Conservation (phyloP, 1,140 invertebrate species). For the Drosophila bocki region DNA sequence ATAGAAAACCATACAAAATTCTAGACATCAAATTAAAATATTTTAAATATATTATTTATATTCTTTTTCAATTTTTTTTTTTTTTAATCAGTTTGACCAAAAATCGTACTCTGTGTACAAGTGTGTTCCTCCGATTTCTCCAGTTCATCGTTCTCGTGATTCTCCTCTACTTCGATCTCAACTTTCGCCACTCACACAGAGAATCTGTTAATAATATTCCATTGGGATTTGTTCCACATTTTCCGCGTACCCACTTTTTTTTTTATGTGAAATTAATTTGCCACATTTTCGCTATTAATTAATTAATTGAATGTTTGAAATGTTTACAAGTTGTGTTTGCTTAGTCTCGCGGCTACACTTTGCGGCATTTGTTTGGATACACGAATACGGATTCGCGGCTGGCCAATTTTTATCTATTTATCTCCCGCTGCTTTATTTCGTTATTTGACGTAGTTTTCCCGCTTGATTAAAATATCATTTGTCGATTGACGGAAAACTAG, state of each 20-base stretch:
- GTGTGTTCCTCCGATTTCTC: constrained; percentile 13
- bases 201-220: constrained; percentile 60
- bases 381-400: constrained; percentile 8
- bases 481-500: constrained; percentile 39
- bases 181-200: constrained; percentile 38
- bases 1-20: not conserved
- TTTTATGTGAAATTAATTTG: constrained; percentile 79
- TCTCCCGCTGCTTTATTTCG: constrained; percentile 79
- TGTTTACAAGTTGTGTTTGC: constrained; percentile 69
- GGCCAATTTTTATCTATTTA: constrained; percentile 81
- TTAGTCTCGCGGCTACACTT: constrained; percentile 23
- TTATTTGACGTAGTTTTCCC: constrained; percentile 79
- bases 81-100: not conserved
- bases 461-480: constrained; percentile 77
- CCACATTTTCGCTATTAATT: constrained; percentile 74
- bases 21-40: not conserved
- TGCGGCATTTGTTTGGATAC: constrained; percentile 39
- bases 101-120: not conserved
- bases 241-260: constrained; percentile 45
- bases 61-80: not conserved
- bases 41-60: not conserved
- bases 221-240: constrained; percentile 33
- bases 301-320: constrained; percentile 76
- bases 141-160: constrained; percentile 4
- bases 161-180: constrained; percentile 49